These are phyloP conservation scores for Luffia ferchaultella DNA, from an alignment of 2,888 invertebrate genomes.

Conservation along the genomic window DNA sequence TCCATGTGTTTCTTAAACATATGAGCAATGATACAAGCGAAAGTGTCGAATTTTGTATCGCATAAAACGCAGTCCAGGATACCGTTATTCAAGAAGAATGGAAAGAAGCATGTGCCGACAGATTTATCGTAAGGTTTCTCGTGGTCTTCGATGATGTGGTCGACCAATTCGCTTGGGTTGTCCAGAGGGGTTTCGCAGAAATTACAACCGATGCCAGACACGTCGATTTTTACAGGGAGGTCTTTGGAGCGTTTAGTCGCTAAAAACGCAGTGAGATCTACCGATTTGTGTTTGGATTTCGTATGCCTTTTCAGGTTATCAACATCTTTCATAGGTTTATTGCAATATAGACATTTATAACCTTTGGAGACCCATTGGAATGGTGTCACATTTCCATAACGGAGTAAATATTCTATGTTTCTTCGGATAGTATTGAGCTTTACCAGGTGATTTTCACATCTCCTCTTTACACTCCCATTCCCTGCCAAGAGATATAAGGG, in stretches of 20 bases:
- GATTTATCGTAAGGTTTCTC: slow-evolving; percentile 27
- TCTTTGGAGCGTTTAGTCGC: slow-evolving; percentile 36
- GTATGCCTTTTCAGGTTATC: slow-evolving; percentile 31
- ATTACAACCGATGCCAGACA: slow-evolving; percentile 31
- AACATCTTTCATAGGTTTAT: slow-evolving; percentile 32
- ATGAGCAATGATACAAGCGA: slow-evolving; percentile 31
- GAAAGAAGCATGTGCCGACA: slow-evolving; percentile 30
- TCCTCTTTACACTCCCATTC: slow-evolving; percentile 18
- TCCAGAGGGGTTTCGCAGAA: slow-evolving; percentile 23
- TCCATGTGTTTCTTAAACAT: slow-evolving; percentile 40
- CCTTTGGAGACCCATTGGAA: slow-evolving; percentile 45
- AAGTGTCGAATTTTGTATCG: slow-evolving; percentile 31
- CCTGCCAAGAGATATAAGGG: slow-evolving; percentile 49
- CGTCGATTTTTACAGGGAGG: slow-evolving; percentile 41
- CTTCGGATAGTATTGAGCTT: slow-evolving; percentile 29
- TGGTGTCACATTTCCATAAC: slow-evolving; percentile 34
- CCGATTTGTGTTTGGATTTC: slow-evolving; percentile 20
- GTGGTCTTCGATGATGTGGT: slow-evolving; percentile 29
- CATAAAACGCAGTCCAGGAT: slow-evolving; percentile 34
- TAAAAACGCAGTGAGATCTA: slow-evolving; percentile 28
- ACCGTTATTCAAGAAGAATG: slow-evolving; percentile 32
- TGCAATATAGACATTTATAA: slow-evolving; percentile 42
- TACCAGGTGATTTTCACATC: slow-evolving; percentile 23
- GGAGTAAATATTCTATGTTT: slow-evolving; percentile 33
- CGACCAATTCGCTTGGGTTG: slow-evolving; percentile 28